Base-by-base conservation (phyloP, 30 jellyfish, hydroid and myxozoan species). In the Aurelia sp. region DNA sequence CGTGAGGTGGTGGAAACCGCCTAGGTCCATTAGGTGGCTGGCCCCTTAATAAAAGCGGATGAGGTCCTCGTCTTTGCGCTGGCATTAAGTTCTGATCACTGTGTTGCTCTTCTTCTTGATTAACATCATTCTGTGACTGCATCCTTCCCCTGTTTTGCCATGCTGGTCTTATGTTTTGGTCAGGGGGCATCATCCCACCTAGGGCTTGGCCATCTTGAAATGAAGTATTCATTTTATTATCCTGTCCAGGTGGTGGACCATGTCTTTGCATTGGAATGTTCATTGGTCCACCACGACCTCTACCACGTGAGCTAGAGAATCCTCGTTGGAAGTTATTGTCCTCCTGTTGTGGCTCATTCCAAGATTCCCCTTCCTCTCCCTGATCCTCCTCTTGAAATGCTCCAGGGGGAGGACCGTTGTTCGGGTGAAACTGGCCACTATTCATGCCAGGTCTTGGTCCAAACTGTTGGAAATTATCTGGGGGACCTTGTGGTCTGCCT, bases 281-380 rank as follows among this genome's bases (percentile, higher is more conserved):
- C 66, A 57, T 74, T 62, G 67, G 62, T 23, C 61, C 62, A 4
- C 92, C 92, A 20, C 92, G 73, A 21, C 93, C 93, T 74, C 93
- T 72, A 44, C 93, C 85, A n/a, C 93, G 86, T 23, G 81, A 17
- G 27, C 73, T 69, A 4, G 79, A 74, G 27, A 50, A 44, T 16
- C 68, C 72, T 12, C 72, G 41, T 17, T 69, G 79, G 47, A 27
- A 35, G 21, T 11, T 21, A 15, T 5, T 9, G 20, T 63, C 65
- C 37, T 33, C 55, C 31, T 62, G 78, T 23, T 15, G 61, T n/a
- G 79, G 20, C 70, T 74, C 93, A 23, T 62, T 66, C 67, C 58
- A 73, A 21, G 4, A 65, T 3, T 41, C 67, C 15, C 62, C 82
- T 62, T 66, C 82, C 27, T 11, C 48, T 73, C 13, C 23, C 51